These are phyloP conservation scores for Yponomeuta plumbellus DNA, from an alignment of 2,888 invertebrate genomes.

Conservation along the genomic window DNA sequence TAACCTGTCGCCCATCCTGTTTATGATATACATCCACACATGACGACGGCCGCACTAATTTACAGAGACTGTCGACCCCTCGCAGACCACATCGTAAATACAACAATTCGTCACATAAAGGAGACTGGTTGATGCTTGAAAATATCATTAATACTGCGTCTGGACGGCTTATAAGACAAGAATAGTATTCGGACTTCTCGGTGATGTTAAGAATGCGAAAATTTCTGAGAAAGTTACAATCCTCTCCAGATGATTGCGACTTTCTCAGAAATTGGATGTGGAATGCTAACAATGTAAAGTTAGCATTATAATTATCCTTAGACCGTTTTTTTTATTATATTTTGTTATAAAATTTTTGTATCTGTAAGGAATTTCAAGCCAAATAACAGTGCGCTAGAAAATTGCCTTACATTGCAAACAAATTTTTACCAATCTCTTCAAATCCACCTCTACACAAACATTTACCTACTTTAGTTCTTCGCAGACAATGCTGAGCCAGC, in stretches of 20 bases:
- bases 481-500: no score
- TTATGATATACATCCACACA: not conserved
- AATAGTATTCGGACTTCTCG: not conserved
- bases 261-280: no score
- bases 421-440: not conserved
- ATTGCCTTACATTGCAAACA: no score
- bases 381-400: no score
- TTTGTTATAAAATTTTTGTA: no score
- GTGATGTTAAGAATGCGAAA: not conserved
- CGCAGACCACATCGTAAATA: not conserved
- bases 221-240: not conserved
- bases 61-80: no score
- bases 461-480: not conserved
- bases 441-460: not conserved
- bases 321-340: no score
- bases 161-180: not conserved
- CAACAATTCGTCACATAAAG: not conserved
- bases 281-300: no score
- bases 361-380: no score
- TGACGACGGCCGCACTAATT: not conserved
- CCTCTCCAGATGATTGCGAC: no score
- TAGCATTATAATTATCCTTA: no score
- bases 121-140: not conserved
- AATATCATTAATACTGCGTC: not conserved
- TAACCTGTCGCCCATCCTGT: conserved; percentile 2